Evolutionary conservation across 2,113 vertebrate species (phyloP).

Genomic region (Ctenomys sociabilis): DNA sequence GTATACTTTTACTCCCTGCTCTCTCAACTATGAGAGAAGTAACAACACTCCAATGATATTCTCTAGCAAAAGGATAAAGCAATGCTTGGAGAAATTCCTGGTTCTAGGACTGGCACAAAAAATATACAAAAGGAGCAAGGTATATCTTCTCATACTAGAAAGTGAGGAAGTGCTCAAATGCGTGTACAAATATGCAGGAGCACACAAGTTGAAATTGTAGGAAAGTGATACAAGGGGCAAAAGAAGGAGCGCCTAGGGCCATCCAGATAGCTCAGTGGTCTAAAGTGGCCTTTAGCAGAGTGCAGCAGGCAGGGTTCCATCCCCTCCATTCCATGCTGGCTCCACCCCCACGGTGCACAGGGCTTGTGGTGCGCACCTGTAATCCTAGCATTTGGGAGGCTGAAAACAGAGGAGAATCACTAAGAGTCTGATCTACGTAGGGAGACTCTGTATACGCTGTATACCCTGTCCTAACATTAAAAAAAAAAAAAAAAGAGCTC

Average conservation of each 20-base stretch:
- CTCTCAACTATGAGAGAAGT: background rate
- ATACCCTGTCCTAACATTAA: no score
- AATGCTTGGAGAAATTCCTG: background rate
- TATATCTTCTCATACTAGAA: background rate
- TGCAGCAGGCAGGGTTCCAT: no score
- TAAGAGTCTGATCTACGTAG: no score
- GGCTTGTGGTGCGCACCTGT: no score
- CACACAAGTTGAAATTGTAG: background rate
- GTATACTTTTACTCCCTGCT: background rate
- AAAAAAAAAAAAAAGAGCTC: background rate
- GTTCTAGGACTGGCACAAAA: background rate
- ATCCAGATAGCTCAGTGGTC: no score
- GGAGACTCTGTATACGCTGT: no score
- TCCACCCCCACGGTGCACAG: no score
- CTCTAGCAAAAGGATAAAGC: background rate
- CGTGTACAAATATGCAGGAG: background rate
- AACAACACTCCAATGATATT: background rate
- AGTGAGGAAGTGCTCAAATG: background rate
- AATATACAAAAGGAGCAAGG: background rate
- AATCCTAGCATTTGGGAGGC: no score
- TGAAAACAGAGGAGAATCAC: no score
- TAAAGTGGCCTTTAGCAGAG: no score
- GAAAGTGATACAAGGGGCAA: background rate
- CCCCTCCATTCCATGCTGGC: no score
- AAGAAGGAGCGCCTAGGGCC: background rate